Evolutionary conservation across 1,140 invertebrate species (phyloP), one percentile per base, ranked within the genome.

Genomic region (Homarus americanus): DNA sequence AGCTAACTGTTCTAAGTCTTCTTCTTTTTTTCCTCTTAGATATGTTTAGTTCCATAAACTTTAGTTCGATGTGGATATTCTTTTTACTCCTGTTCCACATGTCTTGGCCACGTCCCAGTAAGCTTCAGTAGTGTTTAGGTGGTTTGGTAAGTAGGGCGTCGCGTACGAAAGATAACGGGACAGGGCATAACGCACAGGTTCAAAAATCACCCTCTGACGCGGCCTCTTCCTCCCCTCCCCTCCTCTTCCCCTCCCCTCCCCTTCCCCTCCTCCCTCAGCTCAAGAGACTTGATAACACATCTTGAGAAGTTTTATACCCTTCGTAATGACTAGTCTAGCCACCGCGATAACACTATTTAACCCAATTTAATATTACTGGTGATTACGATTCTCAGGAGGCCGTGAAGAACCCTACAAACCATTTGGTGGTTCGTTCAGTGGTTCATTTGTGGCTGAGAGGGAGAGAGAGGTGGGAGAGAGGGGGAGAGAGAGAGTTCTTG

Each of bases 301-400:
- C 82, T 72, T 41, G 66, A 32, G 41, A 73, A 85, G 82, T 73
- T 85, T 85, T 85, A 85, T 85, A 75, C 82, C 38, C 66, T 73
- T 72, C 69, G 82, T 85, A 73, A 85, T 85, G 69, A 73, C 66
- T 69, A 73, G 66, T 38, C 63, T 32, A 12, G 38, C 24, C 72
- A 9, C 34, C 7, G 4, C 82, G 82, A 85, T 85, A 85, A 85
- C 82, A 85, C 82, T 85, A 69, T 85, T 85, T 85, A 85, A 73
- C 82, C 82, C 82, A 85, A 85, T 85, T 85, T 85, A 85, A 85
- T 85, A 85, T 85, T 85, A 85, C 82, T 73, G 66, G 66, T 85
- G 82, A 85, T 85, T 85, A 73, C 82, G 38, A 85, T 85, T 85
- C 69, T 85, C 41, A 40, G 44, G 38, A 72, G 82, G 41, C 66